Conservation (phyloP, 2,888 invertebrate species). For the Theodoxus fluviatilis region DNA sequence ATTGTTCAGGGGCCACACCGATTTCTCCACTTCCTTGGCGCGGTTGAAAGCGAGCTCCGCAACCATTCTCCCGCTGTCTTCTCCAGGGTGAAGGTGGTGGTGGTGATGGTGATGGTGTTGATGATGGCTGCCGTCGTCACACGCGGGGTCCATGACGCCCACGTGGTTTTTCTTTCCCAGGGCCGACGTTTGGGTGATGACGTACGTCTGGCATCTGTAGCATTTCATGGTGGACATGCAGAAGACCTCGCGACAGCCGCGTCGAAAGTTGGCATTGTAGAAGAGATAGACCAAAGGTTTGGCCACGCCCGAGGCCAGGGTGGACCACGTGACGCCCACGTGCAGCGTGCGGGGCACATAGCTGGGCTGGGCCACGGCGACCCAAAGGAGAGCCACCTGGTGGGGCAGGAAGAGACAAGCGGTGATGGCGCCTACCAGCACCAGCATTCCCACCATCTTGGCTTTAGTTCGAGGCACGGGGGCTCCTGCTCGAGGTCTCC, state of each 20-base stretch:
- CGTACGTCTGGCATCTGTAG: slow-evolving; percentile 59
- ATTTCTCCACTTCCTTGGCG: slow-evolving; percentile 38
- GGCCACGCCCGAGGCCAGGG: slow-evolving; percentile 40
- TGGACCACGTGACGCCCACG: slow-evolving; percentile 39
- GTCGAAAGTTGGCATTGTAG: slow-evolving; percentile 61
- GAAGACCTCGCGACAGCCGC: slow-evolving; percentile 61
- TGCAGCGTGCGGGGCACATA: slow-evolving; percentile 39
- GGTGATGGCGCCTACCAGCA: slow-evolving; percentile 44
- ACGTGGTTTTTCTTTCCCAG: slow-evolving; percentile 60
- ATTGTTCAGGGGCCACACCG: slow-evolving; percentile 41
- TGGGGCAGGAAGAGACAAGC: background rate
- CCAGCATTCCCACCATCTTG: slow-evolving; percentile 61
- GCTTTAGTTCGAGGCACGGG: slow-evolving; percentile 60
- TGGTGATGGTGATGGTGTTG: background rate
- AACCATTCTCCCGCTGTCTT: too few relatives aligned
- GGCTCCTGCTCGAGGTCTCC: slow-evolving; percentile 49
- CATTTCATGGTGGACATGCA: slow-evolving; percentile 61
- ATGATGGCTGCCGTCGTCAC: slow-evolving; percentile 20
- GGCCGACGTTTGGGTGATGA: slow-evolving; percentile 57
- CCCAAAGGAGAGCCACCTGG: background rate
- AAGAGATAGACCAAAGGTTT: slow-evolving; percentile 58
- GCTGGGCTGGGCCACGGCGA: background rate
- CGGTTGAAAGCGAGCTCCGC: slow-evolving; percentile 51
- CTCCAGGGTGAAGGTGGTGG: too few relatives aligned
- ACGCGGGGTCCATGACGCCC: slow-evolving; percentile 47